phyloP scores from a whole-genome alignment of 2,797 vertebrate genomes.

The Chloroceryle amazona region DNA sequence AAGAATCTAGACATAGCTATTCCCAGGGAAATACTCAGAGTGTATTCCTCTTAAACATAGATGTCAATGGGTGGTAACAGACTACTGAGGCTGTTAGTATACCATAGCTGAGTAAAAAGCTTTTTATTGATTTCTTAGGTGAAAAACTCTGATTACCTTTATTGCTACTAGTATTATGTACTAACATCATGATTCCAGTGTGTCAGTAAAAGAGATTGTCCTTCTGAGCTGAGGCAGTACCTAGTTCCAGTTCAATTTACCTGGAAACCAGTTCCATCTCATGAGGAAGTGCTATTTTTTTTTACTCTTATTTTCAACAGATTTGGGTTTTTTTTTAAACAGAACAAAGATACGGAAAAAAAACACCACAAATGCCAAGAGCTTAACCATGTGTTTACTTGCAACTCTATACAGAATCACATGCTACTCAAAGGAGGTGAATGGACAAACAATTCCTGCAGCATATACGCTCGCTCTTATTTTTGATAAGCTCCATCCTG shows the following conservation, averaged over 20 bases:
- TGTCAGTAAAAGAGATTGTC: neutral
- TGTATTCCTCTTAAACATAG: neutral
- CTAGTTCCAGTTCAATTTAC: neutral
- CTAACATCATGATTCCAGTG: neutral
- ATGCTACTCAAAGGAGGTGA: neutral
- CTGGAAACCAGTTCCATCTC: neutral
- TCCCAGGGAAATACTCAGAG: neutral
- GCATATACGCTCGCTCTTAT: accelerated
- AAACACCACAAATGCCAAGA: neutral
- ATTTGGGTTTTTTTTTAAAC: neutral
- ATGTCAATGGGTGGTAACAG: neutral
- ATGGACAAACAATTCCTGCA: neutral
- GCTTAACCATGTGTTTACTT: neutral
- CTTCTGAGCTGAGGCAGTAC: neutral
- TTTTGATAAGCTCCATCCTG: neutral
- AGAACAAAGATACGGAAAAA: neutral
- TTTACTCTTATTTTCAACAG: neutral
- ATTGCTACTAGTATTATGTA: neutral
- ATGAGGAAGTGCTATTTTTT: neutral
- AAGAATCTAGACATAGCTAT: neutral
- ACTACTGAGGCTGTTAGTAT: neutral
- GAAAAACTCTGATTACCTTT: neutral
- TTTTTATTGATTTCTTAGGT: neutral
- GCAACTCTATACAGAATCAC: neutral
- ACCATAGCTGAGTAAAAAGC: neutral